A percentile compares a stretch with the other conserved stretches of the same genome.
Conservation (phyloP, 2,113 vertebrate genomes). For the Dasyprocta punctata region DNA sequence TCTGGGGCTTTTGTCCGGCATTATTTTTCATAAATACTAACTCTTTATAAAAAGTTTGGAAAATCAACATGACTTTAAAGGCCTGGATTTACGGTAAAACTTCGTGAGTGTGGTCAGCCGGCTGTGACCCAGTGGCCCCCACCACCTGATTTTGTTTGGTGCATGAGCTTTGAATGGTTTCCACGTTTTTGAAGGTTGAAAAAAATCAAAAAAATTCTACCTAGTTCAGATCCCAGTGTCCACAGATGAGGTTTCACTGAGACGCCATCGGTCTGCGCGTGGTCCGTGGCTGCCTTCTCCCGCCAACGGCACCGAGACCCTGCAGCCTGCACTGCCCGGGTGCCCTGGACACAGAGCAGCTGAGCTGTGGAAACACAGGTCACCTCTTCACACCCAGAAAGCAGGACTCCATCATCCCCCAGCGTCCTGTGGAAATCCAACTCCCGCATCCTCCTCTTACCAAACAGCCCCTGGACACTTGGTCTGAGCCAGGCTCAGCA, state of each 20-base stretch:
- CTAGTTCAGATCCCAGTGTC: neutral
- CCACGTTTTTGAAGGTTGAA: neutral
- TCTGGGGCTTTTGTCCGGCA: neutral
- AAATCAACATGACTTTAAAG: neutral
- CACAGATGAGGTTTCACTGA: neutral
- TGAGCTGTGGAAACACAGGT: neutral
- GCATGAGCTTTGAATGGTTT: neutral
- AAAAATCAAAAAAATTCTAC: neutral
- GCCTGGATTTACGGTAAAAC: neutral
- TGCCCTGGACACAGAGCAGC: neutral
- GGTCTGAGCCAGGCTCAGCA: neutral
- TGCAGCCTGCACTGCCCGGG: neutral
- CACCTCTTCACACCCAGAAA: neutral
- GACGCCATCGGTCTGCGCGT: neutral
- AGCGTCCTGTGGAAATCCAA: neutral
- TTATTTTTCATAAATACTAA: slow-evolving; percentile 45
- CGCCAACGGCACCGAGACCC: neutral
- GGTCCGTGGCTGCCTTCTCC: neutral
- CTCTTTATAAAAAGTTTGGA: neutral
- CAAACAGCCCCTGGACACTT: neutral
- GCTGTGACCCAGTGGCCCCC: neutral
- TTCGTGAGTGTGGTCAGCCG: neutral
- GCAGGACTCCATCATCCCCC: neutral
- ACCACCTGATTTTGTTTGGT: neutral
- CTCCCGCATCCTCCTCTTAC: neutral